Base-by-base conservation (phyloP, 2,888 invertebrate species). In the Eupithecia inturbata region DNA sequence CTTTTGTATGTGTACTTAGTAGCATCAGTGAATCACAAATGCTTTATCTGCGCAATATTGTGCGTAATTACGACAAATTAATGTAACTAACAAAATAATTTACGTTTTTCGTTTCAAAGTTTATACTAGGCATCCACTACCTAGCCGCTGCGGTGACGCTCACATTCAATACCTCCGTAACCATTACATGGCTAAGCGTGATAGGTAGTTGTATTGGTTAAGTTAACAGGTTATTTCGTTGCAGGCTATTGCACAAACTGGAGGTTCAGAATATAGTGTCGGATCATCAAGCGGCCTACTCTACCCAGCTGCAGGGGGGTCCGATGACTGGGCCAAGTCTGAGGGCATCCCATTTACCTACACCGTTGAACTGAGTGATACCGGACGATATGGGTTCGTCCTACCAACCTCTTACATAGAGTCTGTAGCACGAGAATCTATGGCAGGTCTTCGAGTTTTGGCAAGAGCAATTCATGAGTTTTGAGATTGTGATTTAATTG, bases 281-380 rank as follows among this genome's bases (percentile, higher is more conserved):
- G 98, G 98, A 16, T 96, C 97, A 68, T 96, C 97, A 28, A 97
- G 97, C 66, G 95, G 95, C n/a, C 95, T 97, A 0, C 92, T 98
- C 1, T 98, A 98, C 87, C 96, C 98, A 0, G 97, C 97, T 3
- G 92, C 97, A 41, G 98, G 98, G 1, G 97, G 97, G 19, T 97
- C 97, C 0, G 97, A 98, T 83, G 98, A 99, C 89, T 99, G 98
- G 98, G 98, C 98, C 10, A 98, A 98, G 89, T 97, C 97, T 1
- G 94, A 95, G 60, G 96, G 96, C 12, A 96, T 99, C 78, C 98
- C 98, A 87, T 99, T 98, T 87, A 92, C 98, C 1, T 99, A 97
- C 91, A 98, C 98, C 0, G 95, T 99, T 73, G 99, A 99, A 93
- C 95, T 99, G 71, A 95, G 98, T 70, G 99, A 98, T 88, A 96